A percentile compares a stretch with the other conserved stretches of the same genome.
These are phyloP conservation scores for Zaprionus africanus DNA, from an alignment of 1,140 invertebrate genomes.

Conservation along the genomic window DNA sequence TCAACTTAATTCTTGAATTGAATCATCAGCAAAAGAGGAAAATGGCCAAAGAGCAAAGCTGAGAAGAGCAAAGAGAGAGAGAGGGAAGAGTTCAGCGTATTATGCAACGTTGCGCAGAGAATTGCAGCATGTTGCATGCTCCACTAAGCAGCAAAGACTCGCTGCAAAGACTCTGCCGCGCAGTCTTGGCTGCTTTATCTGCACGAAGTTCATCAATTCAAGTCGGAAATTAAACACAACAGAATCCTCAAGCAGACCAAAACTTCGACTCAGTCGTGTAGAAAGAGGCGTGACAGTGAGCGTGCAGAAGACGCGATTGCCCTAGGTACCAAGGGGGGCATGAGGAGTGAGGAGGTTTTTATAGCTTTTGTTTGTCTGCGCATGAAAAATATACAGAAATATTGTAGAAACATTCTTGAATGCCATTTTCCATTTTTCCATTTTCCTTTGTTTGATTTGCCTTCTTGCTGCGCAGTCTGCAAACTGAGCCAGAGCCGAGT, in stretches of 20 bases:
- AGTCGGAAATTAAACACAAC: slow-evolving; percentile 68
- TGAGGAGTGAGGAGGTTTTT: slow-evolving; percentile 30
- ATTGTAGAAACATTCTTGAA: slow-evolving; percentile 34
- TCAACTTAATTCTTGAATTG: slow-evolving; percentile 51
- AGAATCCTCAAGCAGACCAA: slow-evolving; percentile 50
- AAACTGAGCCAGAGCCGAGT: slow-evolving; percentile 1
- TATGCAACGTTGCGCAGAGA: slow-evolving; percentile 1
- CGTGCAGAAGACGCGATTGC: not conserved
- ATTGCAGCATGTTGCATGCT: slow-evolving; percentile 51
- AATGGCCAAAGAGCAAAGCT: not conserved
- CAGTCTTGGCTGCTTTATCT: slow-evolving; percentile 50
- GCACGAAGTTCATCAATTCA: slow-evolving; percentile 78
- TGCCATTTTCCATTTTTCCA: slow-evolving; percentile 26
- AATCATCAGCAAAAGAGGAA: slow-evolving; percentile 52
- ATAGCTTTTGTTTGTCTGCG: slow-evolving; percentile 57
- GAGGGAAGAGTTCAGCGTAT: not conserved
- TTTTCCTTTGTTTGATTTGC: slow-evolving; percentile 49
- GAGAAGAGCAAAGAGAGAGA: not conserved
- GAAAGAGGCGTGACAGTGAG: slow-evolving; percentile 61
- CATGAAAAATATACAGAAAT: slow-evolving; percentile 22
- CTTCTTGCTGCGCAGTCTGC: slow-evolving; percentile 11
- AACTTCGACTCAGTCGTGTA: slow-evolving; percentile 64
- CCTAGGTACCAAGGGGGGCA: not conserved
- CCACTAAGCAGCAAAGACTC: slow-evolving; percentile 57
- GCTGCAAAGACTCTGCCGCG: slow-evolving; percentile 24